Percentiles rank a stretch among this genome's conserved stretches.
These are phyloP conservation scores for Borostomias antarcticus DNA, from an alignment of 2,797 vertebrate species.

Conservation along the genomic window DNA sequence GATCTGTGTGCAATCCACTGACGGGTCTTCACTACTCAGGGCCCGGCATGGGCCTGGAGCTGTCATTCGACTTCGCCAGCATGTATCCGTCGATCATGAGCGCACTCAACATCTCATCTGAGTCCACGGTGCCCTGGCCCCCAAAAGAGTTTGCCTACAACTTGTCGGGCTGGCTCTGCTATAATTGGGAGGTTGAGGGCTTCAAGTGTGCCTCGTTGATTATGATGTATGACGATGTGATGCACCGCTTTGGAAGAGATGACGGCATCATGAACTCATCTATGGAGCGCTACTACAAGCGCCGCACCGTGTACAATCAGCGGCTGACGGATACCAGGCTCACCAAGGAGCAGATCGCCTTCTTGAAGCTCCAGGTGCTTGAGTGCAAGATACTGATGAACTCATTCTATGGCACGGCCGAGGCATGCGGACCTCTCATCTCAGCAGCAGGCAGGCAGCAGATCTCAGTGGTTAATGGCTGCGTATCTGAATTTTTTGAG, in stretches of 20 bases:
- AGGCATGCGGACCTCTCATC: conserved; percentile 28
- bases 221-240: conserved; percentile 27
- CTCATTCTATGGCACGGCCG: conserved; percentile 28
- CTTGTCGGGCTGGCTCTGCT: conserved; percentile 16
- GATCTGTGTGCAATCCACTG: conserved; percentile 14
- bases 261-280: too few species aligned
- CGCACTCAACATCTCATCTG: conserved; percentile 31
- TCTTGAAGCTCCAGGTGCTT: conserved; percentile 22
- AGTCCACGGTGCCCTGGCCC: conserved; percentile 28
- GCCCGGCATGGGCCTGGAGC: conserved; percentile 31
- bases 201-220: conserved; percentile 14
- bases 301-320: background rate
- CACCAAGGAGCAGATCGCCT: background rate
- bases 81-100: conserved; percentile 47
- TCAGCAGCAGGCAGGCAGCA: conserved; percentile 12
- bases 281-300: conserved; percentile 17
- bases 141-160: background rate
- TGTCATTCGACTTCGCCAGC: conserved; percentile 21
- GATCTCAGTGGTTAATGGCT: conserved; percentile 26
- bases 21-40: conserved; percentile 25
- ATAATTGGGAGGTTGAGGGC: conserved; percentile 32
- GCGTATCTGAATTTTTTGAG: conserved; percentile 18
- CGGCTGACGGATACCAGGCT: background rate
- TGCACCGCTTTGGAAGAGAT: too few species aligned
- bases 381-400: conserved; percentile 31